Evolutionary conservation across 2,113 vertebrate genomes (phyloP).

Genomic region (Ciconia maguari): DNA sequence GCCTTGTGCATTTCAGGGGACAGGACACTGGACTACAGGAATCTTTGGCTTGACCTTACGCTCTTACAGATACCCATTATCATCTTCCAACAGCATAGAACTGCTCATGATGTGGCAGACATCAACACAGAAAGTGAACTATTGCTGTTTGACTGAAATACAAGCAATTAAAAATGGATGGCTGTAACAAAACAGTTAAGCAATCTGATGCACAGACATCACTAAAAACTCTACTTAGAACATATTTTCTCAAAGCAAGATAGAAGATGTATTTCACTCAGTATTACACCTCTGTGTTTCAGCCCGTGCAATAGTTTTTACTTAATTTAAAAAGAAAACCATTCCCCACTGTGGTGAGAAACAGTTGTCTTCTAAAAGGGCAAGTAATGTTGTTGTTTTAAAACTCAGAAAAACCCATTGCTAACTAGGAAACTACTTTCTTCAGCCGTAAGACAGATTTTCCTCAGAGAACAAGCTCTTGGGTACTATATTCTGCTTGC

Average conservation of each 20-base stretch:
- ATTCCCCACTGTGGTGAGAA: neutral
- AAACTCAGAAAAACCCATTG: neutral
- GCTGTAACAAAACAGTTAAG: neutral
- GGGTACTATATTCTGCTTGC: constrained; percentile 41
- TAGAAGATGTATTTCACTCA: neutral
- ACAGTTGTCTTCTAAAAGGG: neutral
- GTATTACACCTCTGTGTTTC: neutral
- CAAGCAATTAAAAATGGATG: neutral
- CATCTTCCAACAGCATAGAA: neutral
- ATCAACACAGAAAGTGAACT: neutral
- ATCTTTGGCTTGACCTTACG: neutral
- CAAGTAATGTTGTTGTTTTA: neutral
- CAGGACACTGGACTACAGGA: neutral
- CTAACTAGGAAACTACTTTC: neutral
- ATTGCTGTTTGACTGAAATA: neutral
- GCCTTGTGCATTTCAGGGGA: neutral
- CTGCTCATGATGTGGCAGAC: neutral
- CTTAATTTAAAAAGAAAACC: neutral
- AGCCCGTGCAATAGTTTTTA: neutral
- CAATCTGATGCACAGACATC: neutral
- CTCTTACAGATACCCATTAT: neutral
- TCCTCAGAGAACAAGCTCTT: neutral
- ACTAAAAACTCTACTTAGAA: neutral
- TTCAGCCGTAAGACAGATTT: neutral
- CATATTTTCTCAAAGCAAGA: neutral